These are phyloP conservation scores for Tringa solitaria DNA, from an alignment of 2,113 vertebrate species.

Conservation along the genomic window DNA sequence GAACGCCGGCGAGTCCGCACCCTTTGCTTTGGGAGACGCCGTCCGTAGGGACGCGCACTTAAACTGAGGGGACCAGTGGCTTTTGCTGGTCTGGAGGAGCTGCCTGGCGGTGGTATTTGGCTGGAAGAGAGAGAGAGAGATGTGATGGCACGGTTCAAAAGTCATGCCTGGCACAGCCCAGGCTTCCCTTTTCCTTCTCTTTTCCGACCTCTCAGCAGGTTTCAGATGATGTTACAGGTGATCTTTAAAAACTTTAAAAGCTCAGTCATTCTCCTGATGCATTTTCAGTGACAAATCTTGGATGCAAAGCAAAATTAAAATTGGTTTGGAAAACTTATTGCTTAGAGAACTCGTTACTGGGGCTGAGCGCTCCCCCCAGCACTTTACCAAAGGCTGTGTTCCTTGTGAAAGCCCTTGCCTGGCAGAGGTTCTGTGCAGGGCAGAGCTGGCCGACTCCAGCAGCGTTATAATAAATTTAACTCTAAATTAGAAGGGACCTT, in stretches of 20 bases:
- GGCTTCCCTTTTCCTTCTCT: background rate
- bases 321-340: background rate
- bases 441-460: background rate
- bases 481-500: background rate
- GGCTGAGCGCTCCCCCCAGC: background rate
- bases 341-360: background rate
- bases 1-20: background rate
- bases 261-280: background rate
- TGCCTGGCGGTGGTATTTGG: constrained; percentile 80
- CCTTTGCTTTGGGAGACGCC: constrained; percentile 62
- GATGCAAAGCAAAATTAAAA: background rate
- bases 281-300: background rate
- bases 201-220: background rate
- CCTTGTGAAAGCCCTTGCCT: background rate
- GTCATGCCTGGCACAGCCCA: accelerated
- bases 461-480: accelerated
- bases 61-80: constrained; percentile 45
- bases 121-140: constrained; percentile 70
- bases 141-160: accelerated
- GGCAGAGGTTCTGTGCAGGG: background rate
- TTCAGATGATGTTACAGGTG: accelerated
- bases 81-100: constrained; percentile 80
- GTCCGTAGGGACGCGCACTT: constrained; percentile 47
- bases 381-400: background rate
- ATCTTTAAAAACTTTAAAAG: background rate